Conservation (phyloP, 2,888 invertebrate species). For the Orthosia incerta region DNA sequence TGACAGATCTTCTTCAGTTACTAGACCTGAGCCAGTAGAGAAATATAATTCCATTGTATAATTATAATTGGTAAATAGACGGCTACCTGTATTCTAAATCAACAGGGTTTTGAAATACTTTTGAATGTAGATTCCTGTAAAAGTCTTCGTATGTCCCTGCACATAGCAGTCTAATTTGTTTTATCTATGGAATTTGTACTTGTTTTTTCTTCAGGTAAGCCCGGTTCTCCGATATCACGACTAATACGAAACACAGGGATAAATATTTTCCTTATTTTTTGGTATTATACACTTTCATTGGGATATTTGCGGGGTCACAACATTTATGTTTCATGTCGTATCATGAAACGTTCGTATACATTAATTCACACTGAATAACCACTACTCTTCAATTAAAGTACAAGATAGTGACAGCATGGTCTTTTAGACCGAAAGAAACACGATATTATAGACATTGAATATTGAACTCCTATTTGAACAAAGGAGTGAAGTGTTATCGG, state of each 20-base stretch:
- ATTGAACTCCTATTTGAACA: constrained; percentile 23
- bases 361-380: constrained; percentile 9
- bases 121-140: background rate
- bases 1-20: background rate
- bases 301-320: constrained; percentile 18
- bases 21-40: constrained; percentile 19
- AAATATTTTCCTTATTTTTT: background rate
- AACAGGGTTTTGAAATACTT: constrained; percentile 1
- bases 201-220: constrained; percentile 12
- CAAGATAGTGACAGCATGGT: constrained; percentile 34
- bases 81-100: constrained; percentile 32
- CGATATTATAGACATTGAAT: constrained; percentile 6
- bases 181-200: constrained; percentile 42
- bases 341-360: constrained; percentile 15
- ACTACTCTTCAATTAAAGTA: constrained; percentile 12
- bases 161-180: constrained; percentile 2
- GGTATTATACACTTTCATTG: constrained; percentile 14
- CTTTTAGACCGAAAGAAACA: constrained; percentile 26
- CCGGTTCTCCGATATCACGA: constrained; percentile 53
- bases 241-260: constrained; percentile 23
- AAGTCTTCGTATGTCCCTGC: constrained; percentile 25
- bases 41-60: constrained; percentile 18
- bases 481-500: constrained; percentile 38
- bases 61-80: constrained; percentile 16
- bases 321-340: background rate